These are phyloP conservation scores for Oxycera nigricornis DNA, from an alignment of 2,888 invertebrate species.

Conservation along the genomic window DNA sequence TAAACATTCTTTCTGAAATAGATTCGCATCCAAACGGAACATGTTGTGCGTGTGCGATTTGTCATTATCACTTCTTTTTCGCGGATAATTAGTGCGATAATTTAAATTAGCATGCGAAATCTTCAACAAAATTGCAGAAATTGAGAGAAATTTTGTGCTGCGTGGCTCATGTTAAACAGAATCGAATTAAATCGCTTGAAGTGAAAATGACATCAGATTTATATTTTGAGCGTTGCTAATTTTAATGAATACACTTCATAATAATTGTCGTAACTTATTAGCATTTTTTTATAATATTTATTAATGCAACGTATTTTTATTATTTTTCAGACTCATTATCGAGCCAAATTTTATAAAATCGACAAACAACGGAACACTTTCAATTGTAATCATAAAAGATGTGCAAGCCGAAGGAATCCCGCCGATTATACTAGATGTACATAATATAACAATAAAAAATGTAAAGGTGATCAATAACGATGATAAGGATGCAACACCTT, in stretches of 20 bases:
- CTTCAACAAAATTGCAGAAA: not conserved
- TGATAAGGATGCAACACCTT: slow-evolving; percentile 50
- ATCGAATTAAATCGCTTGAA: not conserved
- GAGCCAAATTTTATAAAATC: slow-evolving; percentile 58
- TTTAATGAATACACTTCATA: too few relatives aligned
- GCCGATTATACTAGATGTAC: slow-evolving; percentile 60
- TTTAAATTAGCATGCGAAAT: not conserved
- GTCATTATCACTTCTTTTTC: not conserved
- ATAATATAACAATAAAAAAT: slow-evolving; percentile 58
- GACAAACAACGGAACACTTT: slow-evolving; percentile 57
- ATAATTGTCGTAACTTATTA: too few relatives aligned
- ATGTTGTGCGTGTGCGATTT: not conserved
- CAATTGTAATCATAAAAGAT: slow-evolving; percentile 57
- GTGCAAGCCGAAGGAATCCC: slow-evolving; percentile 53
- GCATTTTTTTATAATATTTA: not conserved
- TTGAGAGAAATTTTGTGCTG: not conserved
- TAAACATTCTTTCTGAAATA: slow-evolving; percentile 6
- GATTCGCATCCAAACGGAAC: not conserved
- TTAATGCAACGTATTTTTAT: not conserved
- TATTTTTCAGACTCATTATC: slow-evolving; percentile 55
- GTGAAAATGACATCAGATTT: not conserved
- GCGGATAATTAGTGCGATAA: not conserved
- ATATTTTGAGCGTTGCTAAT: not conserved
- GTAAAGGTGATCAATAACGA: slow-evolving; percentile 53
- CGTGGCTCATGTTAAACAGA: too few relatives aligned